Evolutionary conservation across 2,888 invertebrate species (phyloP).

Genomic region (Matsumyia berberina): DNA sequence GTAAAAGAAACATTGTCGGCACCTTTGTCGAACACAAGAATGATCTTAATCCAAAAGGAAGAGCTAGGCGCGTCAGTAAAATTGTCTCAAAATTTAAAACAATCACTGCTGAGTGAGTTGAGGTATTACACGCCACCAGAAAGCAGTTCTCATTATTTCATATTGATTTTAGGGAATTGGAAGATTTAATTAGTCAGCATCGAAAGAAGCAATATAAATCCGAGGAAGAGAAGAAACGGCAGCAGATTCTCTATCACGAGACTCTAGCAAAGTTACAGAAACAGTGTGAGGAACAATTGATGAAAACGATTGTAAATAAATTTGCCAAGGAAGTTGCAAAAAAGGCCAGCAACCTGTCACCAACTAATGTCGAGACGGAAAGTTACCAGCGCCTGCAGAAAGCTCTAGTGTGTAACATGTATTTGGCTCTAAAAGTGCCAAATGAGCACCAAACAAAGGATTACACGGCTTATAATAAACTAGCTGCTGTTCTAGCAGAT

Average conservation of each 20-base stretch:
- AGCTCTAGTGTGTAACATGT: slow-evolving; percentile 57
- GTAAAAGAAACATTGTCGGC: slow-evolving; percentile 32
- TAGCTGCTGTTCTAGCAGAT: slow-evolving; percentile 50
- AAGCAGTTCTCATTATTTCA: not conserved
- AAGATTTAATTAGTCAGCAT: slow-evolving; percentile 35
- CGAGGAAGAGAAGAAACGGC: slow-evolving; percentile 32
- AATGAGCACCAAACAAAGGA: slow-evolving; percentile 29
- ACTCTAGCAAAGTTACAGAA: slow-evolving; percentile 50
- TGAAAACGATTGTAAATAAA: slow-evolving; percentile 54
- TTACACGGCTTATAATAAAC: slow-evolving; percentile 44
- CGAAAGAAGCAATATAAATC: slow-evolving; percentile 42
- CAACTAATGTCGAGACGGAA: slow-evolving; percentile 39
- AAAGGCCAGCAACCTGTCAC: slow-evolving; percentile 3
- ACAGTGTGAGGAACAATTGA: slow-evolving; percentile 59
- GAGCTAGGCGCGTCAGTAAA: slow-evolving; percentile 37
- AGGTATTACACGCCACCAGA: not conserved
- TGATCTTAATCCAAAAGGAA: slow-evolving; percentile 34
- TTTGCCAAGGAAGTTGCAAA: slow-evolving; percentile 44
- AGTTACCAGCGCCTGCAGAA: slow-evolving; percentile 53
- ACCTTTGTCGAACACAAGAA: slow-evolving; percentile 47
- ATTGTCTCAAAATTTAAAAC: slow-evolving; percentile 30
- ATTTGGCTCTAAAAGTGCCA: slow-evolving; percentile 42
- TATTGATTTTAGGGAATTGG: slow-evolving; percentile 36
- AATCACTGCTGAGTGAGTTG: slow-evolving; percentile 48
- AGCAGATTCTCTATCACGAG: slow-evolving; percentile 53